Evolutionary conservation across 35 echinoderm and acorn worm genomes (phyloP), one percentile per base, ranked within the genome.

Genomic region (Heliocidaris tuberculata): DNA sequence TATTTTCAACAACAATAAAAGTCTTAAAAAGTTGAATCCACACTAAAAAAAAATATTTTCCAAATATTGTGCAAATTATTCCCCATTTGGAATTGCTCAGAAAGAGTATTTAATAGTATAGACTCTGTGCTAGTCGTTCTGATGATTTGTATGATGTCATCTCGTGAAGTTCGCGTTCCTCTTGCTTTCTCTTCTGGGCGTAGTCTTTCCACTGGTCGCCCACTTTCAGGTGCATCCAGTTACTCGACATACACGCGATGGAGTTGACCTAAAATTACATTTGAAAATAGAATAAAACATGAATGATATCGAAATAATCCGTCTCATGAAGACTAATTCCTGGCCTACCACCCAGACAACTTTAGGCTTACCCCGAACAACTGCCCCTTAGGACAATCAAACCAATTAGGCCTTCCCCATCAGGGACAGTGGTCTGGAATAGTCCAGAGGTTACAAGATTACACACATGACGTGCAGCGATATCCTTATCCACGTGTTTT

Each of bases 131-230:
- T 1, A 93, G 48, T 24, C 91, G 91, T 93, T 93, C 91, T n/a
- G 91, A 93, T 93, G 91, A 93, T 93, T 93, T 93, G 91, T 93
- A 93, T 24, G 91, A 93, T n/a, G 91, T 93, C 91, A 93, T 93
- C 27, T 93, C 91, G 12, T 93, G 91, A 31, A 93, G 91, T 93
- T 93, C 91, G 11, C 91, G 16, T 59, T 93, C 91, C 13, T 93
- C 91, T 93, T 93, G 91, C 27, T 93, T 49, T 93, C 91, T 49
- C 50, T 59, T 49, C 10, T 93, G 47, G 16, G 91, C 91, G 91
- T 93, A 93, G 31, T 59, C 48, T 48, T 93, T 49, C 91, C 91
- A 93, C 50, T 59, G 31, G 48, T 93, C 48, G 2, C 91, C 91
- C 9, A 52, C 91, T 49, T 30, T 49, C 0, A 49, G 91, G 32